Evolutionary conservation across 2,113 vertebrate species (phyloP).

Genomic region (Gasterosteus aculeatus): DNA sequence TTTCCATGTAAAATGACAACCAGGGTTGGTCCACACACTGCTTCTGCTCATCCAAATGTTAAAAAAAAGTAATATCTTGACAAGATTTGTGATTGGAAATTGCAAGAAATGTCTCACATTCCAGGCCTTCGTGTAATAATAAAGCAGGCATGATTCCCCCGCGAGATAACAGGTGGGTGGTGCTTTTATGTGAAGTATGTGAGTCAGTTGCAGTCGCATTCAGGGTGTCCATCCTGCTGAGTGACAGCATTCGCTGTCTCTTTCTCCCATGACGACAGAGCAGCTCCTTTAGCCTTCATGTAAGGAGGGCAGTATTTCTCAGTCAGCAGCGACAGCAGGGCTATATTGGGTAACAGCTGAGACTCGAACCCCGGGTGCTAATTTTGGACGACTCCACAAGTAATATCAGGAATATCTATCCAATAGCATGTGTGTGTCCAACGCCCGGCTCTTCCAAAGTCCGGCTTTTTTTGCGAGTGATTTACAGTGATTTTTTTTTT

Average conservation of each 20-base stretch:
- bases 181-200: background rate
- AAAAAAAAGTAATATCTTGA: conserved; percentile 2
- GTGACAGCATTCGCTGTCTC: conserved; percentile 41
- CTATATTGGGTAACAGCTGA: conserved; percentile 77
- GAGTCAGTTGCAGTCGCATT: conserved; percentile 19
- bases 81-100: conserved; percentile 9
- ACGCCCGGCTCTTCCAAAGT: conserved; percentile 16
- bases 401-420: conserved; percentile 50
- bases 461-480: background rate
- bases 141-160: background rate
- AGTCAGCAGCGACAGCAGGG: conserved; percentile 78
- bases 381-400: conserved; percentile 75
- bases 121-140: background rate
- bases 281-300: conserved; percentile 50
- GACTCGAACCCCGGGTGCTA: conserved; percentile 69
- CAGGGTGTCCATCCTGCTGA: conserved; percentile 17
- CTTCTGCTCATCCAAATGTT: background rate
- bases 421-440: conserved; percentile 38
- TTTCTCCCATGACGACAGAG: conserved; percentile 31
- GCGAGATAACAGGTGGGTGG: conserved; percentile 10
- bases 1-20: background rate
- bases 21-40: background rate
- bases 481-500: background rate
- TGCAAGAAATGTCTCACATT: conserved; percentile 22
- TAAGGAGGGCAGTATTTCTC: conserved; percentile 71